A percentile compares a stretch with the other conserved stretches of the same genome.
These are phyloP conservation scores for Machimus rusticus DNA, from an alignment of 2,888 invertebrate species.

Conservation along the genomic window DNA sequence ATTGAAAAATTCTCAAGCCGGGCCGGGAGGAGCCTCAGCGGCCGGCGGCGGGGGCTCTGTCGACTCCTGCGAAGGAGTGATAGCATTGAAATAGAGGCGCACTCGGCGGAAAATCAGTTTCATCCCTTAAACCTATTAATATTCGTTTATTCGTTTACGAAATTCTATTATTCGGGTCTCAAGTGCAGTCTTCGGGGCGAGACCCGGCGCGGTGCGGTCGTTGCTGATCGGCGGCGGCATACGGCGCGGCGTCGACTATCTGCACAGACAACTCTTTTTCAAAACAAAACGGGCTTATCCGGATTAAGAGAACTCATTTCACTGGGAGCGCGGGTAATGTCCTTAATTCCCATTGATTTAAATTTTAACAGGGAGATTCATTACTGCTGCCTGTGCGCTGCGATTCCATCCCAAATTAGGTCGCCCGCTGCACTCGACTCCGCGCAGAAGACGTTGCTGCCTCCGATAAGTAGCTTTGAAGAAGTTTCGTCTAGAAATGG, in stretches of 20 bases:
- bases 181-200: constrained; percentile 10
- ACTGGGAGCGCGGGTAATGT: not conserved
- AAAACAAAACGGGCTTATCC: constrained; percentile 24
- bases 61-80: constrained; percentile 18
- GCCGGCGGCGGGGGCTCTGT: not conserved
- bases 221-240: not conserved
- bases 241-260: not conserved
- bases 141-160: constrained; percentile 35
- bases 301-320: constrained; percentile 36
- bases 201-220: not conserved
- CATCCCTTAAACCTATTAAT: constrained; percentile 39
- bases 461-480: not conserved
- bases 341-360: constrained; percentile 19
- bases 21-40: not conserved
- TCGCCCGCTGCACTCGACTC: not conserved
- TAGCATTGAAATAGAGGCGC: constrained; percentile 32
- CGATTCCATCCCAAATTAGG: not conserved
- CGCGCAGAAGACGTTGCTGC: not conserved
- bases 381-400: not conserved
- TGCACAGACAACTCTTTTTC: constrained; percentile 23
- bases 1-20: constrained; percentile 29
- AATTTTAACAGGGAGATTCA: not conserved
- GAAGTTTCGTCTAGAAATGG: not conserved
- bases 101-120: constrained; percentile 36
- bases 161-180: constrained; percentile 35